Conservation (phyloP, 2,888 invertebrate genomes). For the Troides aeacus region DNA sequence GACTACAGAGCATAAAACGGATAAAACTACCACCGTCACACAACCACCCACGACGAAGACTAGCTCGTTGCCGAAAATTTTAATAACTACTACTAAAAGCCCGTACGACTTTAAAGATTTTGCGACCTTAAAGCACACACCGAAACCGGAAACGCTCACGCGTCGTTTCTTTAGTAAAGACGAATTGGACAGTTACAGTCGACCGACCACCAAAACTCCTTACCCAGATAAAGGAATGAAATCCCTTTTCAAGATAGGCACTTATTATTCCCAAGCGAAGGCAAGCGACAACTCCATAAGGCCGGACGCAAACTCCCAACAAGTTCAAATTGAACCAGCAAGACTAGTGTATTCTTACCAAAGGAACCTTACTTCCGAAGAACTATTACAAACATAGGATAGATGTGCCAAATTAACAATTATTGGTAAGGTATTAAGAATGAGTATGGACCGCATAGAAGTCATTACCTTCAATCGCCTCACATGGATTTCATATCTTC, state of each 20-base stretch:
- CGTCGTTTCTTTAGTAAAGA: slow-evolving; percentile 65
- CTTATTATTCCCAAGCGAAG: slow-evolving; percentile 69
- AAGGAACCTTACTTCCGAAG: slow-evolving; percentile 67
- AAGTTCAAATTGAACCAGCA: slow-evolving; percentile 73
- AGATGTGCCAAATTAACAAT: slow-evolving; percentile 54
- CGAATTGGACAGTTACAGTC: slow-evolving; percentile 58
- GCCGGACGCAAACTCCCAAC: slow-evolving; percentile 73
- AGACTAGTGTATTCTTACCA: slow-evolving; percentile 63
- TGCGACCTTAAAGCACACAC: slow-evolving; percentile 59
- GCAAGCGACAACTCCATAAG: slow-evolving; percentile 72
- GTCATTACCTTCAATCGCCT: slow-evolving; percentile 46
- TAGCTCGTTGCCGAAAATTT: slow-evolving; percentile 63
- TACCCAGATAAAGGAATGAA: slow-evolving; percentile 64
- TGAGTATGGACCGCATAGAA: slow-evolving; percentile 43
- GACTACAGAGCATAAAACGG: slow-evolving; percentile 41
- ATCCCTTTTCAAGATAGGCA: slow-evolving; percentile 71
- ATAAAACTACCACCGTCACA: slow-evolving; percentile 48
- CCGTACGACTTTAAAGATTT: slow-evolving; percentile 79
- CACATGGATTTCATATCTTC: slow-evolving; percentile 30
- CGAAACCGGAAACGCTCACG: slow-evolving; percentile 48
- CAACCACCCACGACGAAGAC: slow-evolving; percentile 42
- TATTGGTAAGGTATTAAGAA: slow-evolving; percentile 66
- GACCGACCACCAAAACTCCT: slow-evolving; percentile 78
- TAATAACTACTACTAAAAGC: slow-evolving; percentile 75
- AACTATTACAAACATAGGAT: slow-evolving; percentile 56